Conservation (phyloP, 2,113 vertebrate genomes). For the Hiodon alosoides region DNA sequence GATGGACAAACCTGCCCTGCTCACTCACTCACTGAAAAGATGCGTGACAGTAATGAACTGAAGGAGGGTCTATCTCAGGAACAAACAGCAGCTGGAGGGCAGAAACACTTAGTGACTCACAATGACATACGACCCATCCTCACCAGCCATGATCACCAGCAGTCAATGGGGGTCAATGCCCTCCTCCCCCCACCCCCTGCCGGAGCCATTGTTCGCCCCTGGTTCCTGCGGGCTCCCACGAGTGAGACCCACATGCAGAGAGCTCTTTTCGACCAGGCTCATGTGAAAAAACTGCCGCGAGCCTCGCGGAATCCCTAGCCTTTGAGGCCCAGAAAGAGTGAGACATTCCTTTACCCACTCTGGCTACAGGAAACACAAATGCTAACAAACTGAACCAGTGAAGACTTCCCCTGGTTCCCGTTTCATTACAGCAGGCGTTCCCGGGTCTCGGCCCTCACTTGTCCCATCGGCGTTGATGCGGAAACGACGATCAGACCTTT, state of each 20-base stretch:
- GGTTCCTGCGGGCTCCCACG: not conserved
- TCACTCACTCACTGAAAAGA: not conserved
- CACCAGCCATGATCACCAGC: too few species aligned
- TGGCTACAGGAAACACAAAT: too few species aligned
- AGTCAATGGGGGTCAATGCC: too few species aligned
- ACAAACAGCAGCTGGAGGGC: constrained; percentile 44
- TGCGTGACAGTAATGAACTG: constrained; percentile 63
- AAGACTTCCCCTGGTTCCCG: too few species aligned
- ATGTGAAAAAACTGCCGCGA: too few species aligned
- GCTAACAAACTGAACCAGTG: too few species aligned
- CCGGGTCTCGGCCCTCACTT: not conserved
- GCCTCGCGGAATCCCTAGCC: not conserved
- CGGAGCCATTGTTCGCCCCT: not conserved
- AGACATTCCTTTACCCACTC: too few species aligned
- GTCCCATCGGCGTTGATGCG: too few species aligned
- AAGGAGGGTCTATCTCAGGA: constrained; percentile 49
- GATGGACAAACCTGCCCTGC: not conserved
- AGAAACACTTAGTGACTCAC: constrained; percentile 51
- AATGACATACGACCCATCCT: constrained; percentile 43
- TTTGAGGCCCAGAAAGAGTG: constrained; percentile 35
- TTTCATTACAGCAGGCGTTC: not conserved
- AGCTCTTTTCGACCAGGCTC: constrained; percentile 10
- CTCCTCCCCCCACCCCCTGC: constrained; percentile 41
- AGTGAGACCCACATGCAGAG: not conserved
- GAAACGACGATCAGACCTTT: not conserved